Evolutionary conservation across 2,888 invertebrate genomes (phyloP).

Genomic region (Drosophila algonquin): DNA sequence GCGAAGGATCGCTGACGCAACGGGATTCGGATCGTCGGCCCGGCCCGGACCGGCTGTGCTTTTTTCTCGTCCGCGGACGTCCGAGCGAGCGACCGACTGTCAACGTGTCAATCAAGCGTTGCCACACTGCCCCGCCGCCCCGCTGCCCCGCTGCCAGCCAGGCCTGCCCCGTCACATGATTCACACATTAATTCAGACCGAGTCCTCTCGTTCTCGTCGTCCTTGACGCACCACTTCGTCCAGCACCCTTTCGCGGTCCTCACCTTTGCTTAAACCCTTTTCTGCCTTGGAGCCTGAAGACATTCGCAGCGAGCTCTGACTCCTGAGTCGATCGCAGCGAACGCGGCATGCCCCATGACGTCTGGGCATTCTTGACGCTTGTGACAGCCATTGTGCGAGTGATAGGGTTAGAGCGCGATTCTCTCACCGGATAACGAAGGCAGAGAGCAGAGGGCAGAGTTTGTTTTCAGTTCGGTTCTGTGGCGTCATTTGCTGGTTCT

Average conservation of each 20-base stretch:
- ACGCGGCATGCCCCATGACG: neutral
- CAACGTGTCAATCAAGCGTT: conserved; percentile 81
- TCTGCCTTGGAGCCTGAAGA: neutral
- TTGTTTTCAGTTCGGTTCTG: neutral
- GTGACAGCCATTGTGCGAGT: neutral
- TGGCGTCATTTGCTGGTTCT: no score
- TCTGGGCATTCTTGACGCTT: neutral
- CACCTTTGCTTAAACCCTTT: neutral
- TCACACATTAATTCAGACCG: conserved; percentile 35
- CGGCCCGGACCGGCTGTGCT: conserved; percentile 32
- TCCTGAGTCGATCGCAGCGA: neutral
- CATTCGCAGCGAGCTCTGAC: neutral
- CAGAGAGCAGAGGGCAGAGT: neutral
- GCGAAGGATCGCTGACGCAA: conserved; percentile 73
- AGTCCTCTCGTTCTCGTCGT: conserved; percentile 25
- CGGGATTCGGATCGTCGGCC: conserved; percentile 48
- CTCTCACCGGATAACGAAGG: neutral
- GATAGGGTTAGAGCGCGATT: neutral
- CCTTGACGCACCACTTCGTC: conserved; percentile 16
- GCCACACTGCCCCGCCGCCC: conserved; percentile 39
- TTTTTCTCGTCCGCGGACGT: conserved; percentile 23
- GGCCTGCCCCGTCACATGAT: conserved; percentile 33
- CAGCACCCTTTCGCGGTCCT: neutral
- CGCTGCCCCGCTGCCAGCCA: neutral
- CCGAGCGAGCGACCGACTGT: conserved; percentile 59